Base-by-base conservation (phyloP, 2,888 invertebrate species). In the Poecilobothrus nobilitatus region DNA sequence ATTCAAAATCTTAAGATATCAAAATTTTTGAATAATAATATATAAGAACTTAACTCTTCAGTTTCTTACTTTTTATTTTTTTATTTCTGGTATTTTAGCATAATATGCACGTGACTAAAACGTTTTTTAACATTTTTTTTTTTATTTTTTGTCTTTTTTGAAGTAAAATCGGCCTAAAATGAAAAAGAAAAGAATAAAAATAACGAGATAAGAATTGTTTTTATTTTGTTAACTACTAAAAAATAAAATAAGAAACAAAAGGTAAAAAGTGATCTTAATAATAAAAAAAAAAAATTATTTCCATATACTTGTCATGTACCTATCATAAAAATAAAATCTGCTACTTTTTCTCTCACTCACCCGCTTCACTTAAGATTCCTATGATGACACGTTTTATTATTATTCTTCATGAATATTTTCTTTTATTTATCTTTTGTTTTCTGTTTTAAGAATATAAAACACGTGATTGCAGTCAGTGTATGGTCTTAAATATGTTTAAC, bases 241-340 rank as follows among this genome's bases (percentile, higher is more conserved):
- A 37, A 37, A 37, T 53, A 53, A 53, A 18, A 53, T n/a, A 53
- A 53, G 6, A 53, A 53, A 53, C 18, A n/a, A 53, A 53, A 53
- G 15, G 18, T 7, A 53, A 53, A 53, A n/a, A 5, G 27, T 27
- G 18, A 53, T 53, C 18, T 53, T 6, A 18, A 53, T 53, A 53
- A n/a, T n/a, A n/a, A n/a, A n/a, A n/a, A n/a, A n/a, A 12, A 12
- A 53, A 53, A 53, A 53, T 53, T 1, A 53, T 53, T 53, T 53
- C 18, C 53, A 18, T 53, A 27, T 53, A 53, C 53, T 53, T 53
- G 53, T 53, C 53, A 53, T 53, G 53, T 53, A 53, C 12, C 18
- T 53, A 53, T 12, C 53, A 53, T 53, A 53, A 53, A 53, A 53
- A n/a, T 15, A 53, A 53, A 53, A 53, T 53, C 53, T 53, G 53